Conservation (phyloP, 2,888 invertebrate species). For the Carabus problematicus region DNA sequence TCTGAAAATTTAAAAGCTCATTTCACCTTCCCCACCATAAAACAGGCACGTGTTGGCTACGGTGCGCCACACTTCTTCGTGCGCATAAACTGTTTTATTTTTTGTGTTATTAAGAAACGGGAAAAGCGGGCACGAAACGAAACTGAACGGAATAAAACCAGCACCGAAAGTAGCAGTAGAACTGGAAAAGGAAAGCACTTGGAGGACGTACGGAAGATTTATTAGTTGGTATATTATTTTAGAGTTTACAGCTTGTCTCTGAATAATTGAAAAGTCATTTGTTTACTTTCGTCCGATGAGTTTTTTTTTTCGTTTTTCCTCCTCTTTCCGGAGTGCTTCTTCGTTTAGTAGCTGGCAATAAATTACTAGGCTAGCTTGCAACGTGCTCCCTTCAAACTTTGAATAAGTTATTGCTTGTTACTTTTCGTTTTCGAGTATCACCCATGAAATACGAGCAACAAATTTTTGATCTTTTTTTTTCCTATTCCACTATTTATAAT, state of each 20-base stretch:
- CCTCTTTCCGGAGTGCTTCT: constrained; percentile 1
- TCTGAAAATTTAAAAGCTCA: too few relatives aligned
- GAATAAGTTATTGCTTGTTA: constrained; percentile 21
- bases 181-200: too few relatives aligned
- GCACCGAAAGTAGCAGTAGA: not conserved
- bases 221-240: constrained; percentile 36
- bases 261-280: constrained; percentile 38
- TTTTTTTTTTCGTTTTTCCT: constrained; percentile 8
- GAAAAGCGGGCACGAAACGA: not conserved
- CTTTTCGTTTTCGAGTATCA: constrained; percentile 15
- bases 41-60: too few relatives aligned
- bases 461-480: not conserved
- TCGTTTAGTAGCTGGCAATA: constrained; percentile 10
- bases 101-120: constrained; percentile 43
- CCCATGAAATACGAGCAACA: constrained; percentile 19
- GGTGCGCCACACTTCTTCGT: too few relatives aligned
- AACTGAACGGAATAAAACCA: not conserved
- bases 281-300: constrained; percentile 21
- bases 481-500: too few relatives aligned
- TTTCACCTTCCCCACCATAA: too few relatives aligned
- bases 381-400: constrained; percentile 15
- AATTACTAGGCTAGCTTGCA: not conserved
- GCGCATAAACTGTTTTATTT: constrained; percentile 53
- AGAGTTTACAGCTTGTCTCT: constrained; percentile 31
- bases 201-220: constrained; percentile 20